Base-by-base conservation (phyloP, 2,888 invertebrate genomes). In the Conchocele bisecta region DNA sequence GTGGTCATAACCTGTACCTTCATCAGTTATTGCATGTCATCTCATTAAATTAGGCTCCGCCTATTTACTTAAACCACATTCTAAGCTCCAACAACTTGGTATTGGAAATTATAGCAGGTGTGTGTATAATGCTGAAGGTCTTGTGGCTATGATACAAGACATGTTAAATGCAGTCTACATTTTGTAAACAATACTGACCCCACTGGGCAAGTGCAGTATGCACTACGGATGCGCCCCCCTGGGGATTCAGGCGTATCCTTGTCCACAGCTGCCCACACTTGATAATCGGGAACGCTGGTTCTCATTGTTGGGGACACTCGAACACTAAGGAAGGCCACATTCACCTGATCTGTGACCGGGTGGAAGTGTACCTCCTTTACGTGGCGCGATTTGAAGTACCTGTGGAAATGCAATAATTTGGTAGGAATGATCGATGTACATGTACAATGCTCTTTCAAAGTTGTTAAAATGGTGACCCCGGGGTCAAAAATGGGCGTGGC, bases 321-420 rank as follows among this genome's bases (percentile, higher is more conserved):
- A n/a, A 31, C 48, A 48, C 48, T 13, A n/a, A 48, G 28, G 48
- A 48, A 26, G 11, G 48, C 48, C 17, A 48, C 48, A 26, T 28
- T 28, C n/a, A 28, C 31, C 29, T 48, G n/a, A 28, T 48, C 48
- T 26, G 15, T 48, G 28, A 48, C 31, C 3, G 48, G 48, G 17
- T 26, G 48, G 48, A 20, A 48, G 28, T 28, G 28, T 28, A 48
- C 48, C 31, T 48, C 48, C 48, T 26, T 48, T 4, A 22, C 48
- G 31, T 29, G 31, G 31, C 48, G 29, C 15, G 29, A 48, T 28
- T 28, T n/a, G 15, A 48, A 48, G 48, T 48, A 48, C 48, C 48
- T 48, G 28, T 48, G 17, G 31, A 26, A 9, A 48, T 20, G n/a
- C n/a, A n/a, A n/a, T n/a, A n/a, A n/a, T n/a, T n/a, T 41, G 5